A percentile compares a stretch with the other conserved stretches of the same genome.
Evolutionary conservation across 2,797 vertebrate species (phyloP).

Genomic region (Cephalopachus bancanus): DNA sequence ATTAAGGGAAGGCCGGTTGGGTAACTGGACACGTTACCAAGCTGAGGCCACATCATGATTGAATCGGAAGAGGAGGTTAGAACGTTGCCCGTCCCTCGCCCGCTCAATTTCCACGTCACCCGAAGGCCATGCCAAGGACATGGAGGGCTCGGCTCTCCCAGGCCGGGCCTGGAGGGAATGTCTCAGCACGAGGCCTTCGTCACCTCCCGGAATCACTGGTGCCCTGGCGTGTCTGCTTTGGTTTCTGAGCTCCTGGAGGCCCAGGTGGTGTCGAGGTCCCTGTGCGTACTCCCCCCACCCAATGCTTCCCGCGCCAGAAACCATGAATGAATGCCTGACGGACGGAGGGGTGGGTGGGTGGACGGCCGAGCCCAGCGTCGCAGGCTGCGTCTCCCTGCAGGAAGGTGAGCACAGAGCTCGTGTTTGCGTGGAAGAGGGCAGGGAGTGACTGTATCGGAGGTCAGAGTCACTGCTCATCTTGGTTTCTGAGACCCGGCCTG

Average conservation of each 20-base stretch:
- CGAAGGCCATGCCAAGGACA: neutral
- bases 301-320: neutral
- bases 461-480: neutral
- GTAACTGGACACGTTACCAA: neutral
- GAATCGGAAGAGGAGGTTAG: slow-evolving; percentile 1
- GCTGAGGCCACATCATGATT: neutral
- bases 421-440: neutral
- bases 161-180: neutral
- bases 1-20: neutral
- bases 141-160: neutral
- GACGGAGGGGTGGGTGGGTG: neutral
- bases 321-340: neutral
- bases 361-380: neutral
- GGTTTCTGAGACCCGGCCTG: neutral
- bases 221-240: neutral
- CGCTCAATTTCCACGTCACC: neutral
- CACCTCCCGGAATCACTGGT: neutral
- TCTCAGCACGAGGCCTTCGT: neutral
- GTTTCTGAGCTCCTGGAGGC: slow-evolving; percentile 3
- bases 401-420: neutral
- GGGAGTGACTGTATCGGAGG: neutral
- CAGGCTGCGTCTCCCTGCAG: neutral
- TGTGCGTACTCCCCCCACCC: neutral
- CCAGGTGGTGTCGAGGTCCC: neutral
- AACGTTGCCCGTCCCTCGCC: neutral